Conservation (phyloP, 2,888 invertebrate genomes). For the Clistopyga incitator region DNA sequence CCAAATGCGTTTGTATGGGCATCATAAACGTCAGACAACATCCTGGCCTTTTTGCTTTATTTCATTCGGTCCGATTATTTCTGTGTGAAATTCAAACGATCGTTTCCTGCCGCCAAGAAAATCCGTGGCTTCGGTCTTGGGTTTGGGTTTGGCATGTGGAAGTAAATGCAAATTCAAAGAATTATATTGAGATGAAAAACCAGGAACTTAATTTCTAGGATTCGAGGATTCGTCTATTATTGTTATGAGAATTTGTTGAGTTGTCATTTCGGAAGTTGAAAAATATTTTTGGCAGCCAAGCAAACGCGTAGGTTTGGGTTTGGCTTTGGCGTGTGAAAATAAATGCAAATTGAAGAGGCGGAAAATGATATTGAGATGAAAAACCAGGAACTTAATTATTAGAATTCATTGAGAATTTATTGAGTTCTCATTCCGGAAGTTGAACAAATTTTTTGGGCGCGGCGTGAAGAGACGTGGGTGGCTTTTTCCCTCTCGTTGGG, state of each 20-base stretch:
- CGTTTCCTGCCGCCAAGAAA: neutral
- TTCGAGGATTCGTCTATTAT: neutral
- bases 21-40: conserved; percentile 27
- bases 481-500: neutral
- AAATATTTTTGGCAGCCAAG: too few relatives aligned
- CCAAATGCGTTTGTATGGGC: conserved; percentile 6
- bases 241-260: too few relatives aligned
- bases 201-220: neutral
- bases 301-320: too few relatives aligned
- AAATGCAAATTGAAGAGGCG: too few relatives aligned
- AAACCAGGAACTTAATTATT: too few relatives aligned
- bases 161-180: neutral
- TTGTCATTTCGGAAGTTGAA: neutral
- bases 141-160: too few relatives aligned
- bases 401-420: too few relatives aligned
- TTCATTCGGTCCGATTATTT: neutral
- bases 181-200: neutral
- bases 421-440: too few relatives aligned
- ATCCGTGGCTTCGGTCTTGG: too few relatives aligned
- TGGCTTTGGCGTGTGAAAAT: too few relatives aligned
- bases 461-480: neutral
- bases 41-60: neutral
- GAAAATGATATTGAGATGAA: too few relatives aligned
- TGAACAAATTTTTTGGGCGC: neutral
- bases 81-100: neutral